phyloP scores from a whole-genome alignment of 2,113 vertebrate species.

The Esox niger region DNA sequence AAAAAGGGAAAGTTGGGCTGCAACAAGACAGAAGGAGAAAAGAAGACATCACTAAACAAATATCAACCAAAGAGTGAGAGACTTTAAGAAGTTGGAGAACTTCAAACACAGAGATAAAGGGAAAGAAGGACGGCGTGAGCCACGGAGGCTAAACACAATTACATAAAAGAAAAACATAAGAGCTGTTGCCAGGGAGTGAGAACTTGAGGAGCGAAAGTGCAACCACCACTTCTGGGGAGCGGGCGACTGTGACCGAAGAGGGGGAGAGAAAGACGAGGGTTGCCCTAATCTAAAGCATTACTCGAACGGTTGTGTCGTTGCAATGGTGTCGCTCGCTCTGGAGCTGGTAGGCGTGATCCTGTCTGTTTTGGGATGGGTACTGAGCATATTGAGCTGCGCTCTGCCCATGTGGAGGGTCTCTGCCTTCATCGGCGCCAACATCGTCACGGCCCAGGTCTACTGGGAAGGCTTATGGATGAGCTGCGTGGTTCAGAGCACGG shows the following conservation, averaged over 20 bases:
- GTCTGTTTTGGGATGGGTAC: conserved; percentile 82
- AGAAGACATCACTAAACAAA: neutral
- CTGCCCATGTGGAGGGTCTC: conserved; percentile 92
- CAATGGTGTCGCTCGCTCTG: conserved; percentile 80
- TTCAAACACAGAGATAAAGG: neutral
- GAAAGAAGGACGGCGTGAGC: neutral
- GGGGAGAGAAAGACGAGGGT: neutral
- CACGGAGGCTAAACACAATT: neutral
- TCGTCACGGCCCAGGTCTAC: conserved; percentile 87
- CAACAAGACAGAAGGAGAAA: neutral
- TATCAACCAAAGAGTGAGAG: neutral
- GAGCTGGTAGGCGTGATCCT: conserved; percentile 82
- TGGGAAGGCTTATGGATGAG: conserved; percentile 92
- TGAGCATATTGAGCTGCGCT: conserved; percentile 79
- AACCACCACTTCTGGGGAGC: neutral
- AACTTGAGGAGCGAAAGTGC: neutral
- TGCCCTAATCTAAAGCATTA: too few relatives aligned
- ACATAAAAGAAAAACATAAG: neutral
- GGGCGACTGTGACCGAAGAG: neutral
- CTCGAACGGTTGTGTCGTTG: neutral
- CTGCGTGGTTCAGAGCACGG: conserved; percentile 89
- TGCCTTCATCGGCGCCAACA: conserved; percentile 93
- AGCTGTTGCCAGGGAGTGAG: neutral
- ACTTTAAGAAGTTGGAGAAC: neutral
- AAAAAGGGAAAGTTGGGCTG: neutral